Percentiles rank a stretch among this genome's conserved stretches.
phyloP scores from a whole-genome alignment of 2,113 vertebrate species.

The Sinocyclocheilus rhinocerous region DNA sequence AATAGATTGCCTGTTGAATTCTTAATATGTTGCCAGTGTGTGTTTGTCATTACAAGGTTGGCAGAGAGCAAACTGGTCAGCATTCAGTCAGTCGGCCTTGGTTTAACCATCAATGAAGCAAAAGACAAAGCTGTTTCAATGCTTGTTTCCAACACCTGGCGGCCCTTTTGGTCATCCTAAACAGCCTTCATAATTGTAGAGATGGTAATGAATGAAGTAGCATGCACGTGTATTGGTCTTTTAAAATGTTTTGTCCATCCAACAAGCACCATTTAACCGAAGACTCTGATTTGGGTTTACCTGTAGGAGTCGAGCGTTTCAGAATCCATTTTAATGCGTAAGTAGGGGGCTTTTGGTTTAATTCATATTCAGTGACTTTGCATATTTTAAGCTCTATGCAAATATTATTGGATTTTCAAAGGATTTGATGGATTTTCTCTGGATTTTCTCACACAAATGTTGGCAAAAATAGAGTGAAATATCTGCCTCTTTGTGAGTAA shows the following conservation, averaged over 20 bases:
- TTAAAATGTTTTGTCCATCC: slow-evolving; percentile 15
- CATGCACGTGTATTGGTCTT: slow-evolving; percentile 2
- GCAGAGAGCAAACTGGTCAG: slow-evolving; percentile 71
- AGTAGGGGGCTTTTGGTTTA: slow-evolving; percentile 79
- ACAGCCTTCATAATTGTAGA: slow-evolving; percentile 10
- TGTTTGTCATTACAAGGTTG: slow-evolving; percentile 77
- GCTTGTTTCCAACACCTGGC: slow-evolving; percentile 22
- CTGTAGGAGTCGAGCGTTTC: slow-evolving; percentile 76
- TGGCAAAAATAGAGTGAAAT: slow-evolving; percentile 81
- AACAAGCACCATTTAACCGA: slow-evolving; percentile 44
- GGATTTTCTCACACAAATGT: slow-evolving; percentile 81
- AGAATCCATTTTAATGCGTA: slow-evolving; percentile 81
- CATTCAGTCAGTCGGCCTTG: slow-evolving; percentile 74
- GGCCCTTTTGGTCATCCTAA: neutral
- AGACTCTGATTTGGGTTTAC: slow-evolving; percentile 64
- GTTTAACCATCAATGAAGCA: slow-evolving; percentile 56
- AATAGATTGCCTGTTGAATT: slow-evolving; percentile 82
- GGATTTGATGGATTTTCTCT: slow-evolving; percentile 74
- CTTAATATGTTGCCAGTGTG: slow-evolving; percentile 78
- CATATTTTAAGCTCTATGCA: slow-evolving; percentile 85
- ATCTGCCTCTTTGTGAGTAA: slow-evolving; percentile 64
- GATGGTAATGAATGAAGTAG: slow-evolving; percentile 17
- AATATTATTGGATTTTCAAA: slow-evolving; percentile 84
- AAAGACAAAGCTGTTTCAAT: slow-evolving; percentile 36
- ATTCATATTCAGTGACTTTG: slow-evolving; percentile 81